Evolutionary conservation across 2,888 invertebrate species (phyloP), one percentile per base, ranked within the genome.

Genomic region (Drosophila barbarae): DNA sequence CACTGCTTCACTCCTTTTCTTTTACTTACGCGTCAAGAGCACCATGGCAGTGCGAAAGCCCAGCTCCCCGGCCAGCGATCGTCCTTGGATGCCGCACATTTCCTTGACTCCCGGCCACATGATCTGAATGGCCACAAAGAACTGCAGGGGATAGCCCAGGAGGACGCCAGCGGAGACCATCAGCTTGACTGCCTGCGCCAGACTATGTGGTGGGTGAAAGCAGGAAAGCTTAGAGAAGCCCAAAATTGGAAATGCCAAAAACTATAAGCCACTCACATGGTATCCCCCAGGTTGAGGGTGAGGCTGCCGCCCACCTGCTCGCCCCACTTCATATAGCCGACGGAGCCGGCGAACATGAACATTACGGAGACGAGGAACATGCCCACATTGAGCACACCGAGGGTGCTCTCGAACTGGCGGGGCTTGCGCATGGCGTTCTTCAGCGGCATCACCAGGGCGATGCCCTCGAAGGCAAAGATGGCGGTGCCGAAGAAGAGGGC

Each of bases 381-480:
- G 51, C 96, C 96, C 2, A 96, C 93, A 87, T 98, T 98, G 23
- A 98, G 90, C 1, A 98, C 97, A 2, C 98, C 98, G 9, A 94
- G 88, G 6, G 93, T 92, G 67, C 93, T 94, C 76, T 93, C 93
- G 90, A 98, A 98, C 72, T 93, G 91, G 58, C 92, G 90, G 0
- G 96, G 96, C 15, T 92, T 91, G 72, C 91, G 92, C 98, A 98
- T 98, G 87, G 96, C 95, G 87, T 96, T 97, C 90, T 98, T 96
- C 76, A 99, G 89, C 0, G 98, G 98, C 67, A 99, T 90, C n/a
- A 98, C 96, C 91, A 96, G 89, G 55, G 95, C 95, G 73, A 99
- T 98, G 69, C 98, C 99, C 91, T 99, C 99, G 86, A 98, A 99
- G 5, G 98, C 96, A 89, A 96, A 99, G 59, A 99, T 93, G 26